Evolutionary conservation across 2,797 vertebrate species (phyloP).

Genomic region (Trematomus bernacchii): DNA sequence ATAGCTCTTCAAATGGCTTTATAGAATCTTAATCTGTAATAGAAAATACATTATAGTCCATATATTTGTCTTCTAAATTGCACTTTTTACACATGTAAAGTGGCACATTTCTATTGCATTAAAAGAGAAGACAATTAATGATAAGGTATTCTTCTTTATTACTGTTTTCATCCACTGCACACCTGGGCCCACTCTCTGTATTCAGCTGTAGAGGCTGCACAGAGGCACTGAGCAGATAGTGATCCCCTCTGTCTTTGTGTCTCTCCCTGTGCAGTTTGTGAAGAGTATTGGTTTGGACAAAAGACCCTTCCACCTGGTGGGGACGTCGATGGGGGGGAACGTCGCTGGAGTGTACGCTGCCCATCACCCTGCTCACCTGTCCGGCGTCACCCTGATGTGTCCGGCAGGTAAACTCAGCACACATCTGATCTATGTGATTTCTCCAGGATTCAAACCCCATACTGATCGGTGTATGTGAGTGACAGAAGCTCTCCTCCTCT

Average conservation of each 20-base stretch:
- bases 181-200: too few relatives aligned
- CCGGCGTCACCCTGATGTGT: slow-evolving; percentile 67
- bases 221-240: not conserved
- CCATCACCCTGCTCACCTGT: slow-evolving; percentile 43
- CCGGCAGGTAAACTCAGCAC: slow-evolving; percentile 66
- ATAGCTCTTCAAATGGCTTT: too few relatives aligned
- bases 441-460: not conserved
- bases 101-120: too few relatives aligned
- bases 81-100: too few relatives aligned
- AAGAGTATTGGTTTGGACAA: slow-evolving; percentile 68
- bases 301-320: slow-evolving; percentile 69
- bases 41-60: too few relatives aligned
- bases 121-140: too few relatives aligned
- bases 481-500: not conserved
- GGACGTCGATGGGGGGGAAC: slow-evolving; percentile 77
- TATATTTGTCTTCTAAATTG: too few relatives aligned
- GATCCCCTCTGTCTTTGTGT: not conserved
- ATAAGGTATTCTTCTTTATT: too few relatives aligned
- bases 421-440: rapidly evolving
- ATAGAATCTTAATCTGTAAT: too few relatives aligned
- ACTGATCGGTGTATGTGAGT: not conserved
- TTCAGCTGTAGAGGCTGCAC: not conserved
- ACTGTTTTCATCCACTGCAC: too few relatives aligned
- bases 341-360: slow-evolving; percentile 73
- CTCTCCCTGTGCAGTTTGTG: slow-evolving; percentile 56